Evolutionary conservation across 1,140 invertebrate genomes (phyloP).

Genomic region (Drosophila biarmipes): DNA sequence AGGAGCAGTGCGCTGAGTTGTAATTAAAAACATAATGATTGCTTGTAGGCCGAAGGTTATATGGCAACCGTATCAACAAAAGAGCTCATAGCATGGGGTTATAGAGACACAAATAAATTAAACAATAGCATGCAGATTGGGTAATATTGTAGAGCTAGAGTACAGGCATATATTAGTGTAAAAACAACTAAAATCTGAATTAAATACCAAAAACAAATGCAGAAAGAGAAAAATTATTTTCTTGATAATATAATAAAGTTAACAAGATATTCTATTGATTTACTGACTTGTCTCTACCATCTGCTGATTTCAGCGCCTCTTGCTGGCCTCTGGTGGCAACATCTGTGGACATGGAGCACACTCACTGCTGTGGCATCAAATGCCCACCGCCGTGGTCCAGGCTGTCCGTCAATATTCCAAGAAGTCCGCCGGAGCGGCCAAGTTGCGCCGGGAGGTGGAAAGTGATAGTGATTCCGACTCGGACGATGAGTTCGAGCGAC

Average conservation of each 20-base stretch:
- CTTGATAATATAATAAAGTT: too few relatives aligned
- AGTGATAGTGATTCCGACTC: conserved; percentile 87
- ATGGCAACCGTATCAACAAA: conserved; percentile 25
- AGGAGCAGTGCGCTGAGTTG: conserved; percentile 10
- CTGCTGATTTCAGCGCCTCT: conserved; percentile 47
- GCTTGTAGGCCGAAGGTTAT: conserved; percentile 52
- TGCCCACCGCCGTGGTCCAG: conserved; percentile 41
- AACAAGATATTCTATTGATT: too few relatives aligned
- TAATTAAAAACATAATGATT: conserved; percentile 44
- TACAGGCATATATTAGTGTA: neutral
- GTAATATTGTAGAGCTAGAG: conserved; percentile 3
- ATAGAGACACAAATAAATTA: conserved; percentile 21
- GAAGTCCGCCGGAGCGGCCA: conserved; percentile 55
- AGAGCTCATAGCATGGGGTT: conserved; percentile 18
- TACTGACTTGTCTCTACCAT: neutral
- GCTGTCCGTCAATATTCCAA: conserved; percentile 72
- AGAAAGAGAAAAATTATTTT: too few relatives aligned
- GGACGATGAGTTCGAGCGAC: conserved; percentile 86
- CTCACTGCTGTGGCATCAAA: conserved; percentile 52
- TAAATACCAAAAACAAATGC: too few relatives aligned
- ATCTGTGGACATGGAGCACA: conserved; percentile 23
- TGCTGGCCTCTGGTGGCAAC: conserved; percentile 18
- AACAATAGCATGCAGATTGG: conserved; percentile 29
- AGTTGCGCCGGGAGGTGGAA: conserved; percentile 82
- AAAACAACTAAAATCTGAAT: too few relatives aligned